Evolutionary conservation across 1,140 invertebrate species (phyloP), one percentile per base, ranked within the genome.

Genomic region (Rhyacophila brunnea): DNA sequence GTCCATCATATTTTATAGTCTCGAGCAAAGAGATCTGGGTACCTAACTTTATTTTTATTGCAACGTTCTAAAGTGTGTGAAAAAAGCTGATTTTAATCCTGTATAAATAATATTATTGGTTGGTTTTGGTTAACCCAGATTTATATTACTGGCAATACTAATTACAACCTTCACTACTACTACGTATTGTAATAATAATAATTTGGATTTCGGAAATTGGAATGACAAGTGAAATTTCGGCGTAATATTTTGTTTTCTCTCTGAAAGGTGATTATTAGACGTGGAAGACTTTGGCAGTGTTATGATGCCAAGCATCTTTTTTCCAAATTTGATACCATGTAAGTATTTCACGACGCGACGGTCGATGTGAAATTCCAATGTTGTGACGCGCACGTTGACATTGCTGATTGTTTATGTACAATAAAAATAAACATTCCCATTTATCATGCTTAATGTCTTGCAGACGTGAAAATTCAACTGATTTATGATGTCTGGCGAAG

Each of bases 401-500:
- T 57, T 32, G 55, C 14, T 23, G 20, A 50, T 58, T 46, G 48
- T 58, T 58, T 28, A 9, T 28, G 23, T 28, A 28, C 23, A 28
- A 9, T 9, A 9, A 28, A 28, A 28, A 28, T 28, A 28, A 28
- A 28, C 23, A 28, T 9, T 28, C 9, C 23, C 3, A 28, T 28
- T 28, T 49, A 40, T 49, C 11, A 18, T 40, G 23, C 13, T 49
- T 40, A 43, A 23, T 58, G 36, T 42, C 11, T 56, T 40, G 13
- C 23, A 58, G 55, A 28, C 38, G 55, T 38, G 32, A 50, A 45
- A 20, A 50, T 50, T 45, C 32, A 17, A 28, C 32, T 32, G 35
- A 17, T 50, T 19, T 18, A 58, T 50, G 47, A 78, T 79, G 77
- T 68, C 73, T 36, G 72, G 71, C 65, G 77, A 79, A 67, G 77